phyloP scores from a whole-genome alignment of 2,113 vertebrate species.

The Pica pica region DNA sequence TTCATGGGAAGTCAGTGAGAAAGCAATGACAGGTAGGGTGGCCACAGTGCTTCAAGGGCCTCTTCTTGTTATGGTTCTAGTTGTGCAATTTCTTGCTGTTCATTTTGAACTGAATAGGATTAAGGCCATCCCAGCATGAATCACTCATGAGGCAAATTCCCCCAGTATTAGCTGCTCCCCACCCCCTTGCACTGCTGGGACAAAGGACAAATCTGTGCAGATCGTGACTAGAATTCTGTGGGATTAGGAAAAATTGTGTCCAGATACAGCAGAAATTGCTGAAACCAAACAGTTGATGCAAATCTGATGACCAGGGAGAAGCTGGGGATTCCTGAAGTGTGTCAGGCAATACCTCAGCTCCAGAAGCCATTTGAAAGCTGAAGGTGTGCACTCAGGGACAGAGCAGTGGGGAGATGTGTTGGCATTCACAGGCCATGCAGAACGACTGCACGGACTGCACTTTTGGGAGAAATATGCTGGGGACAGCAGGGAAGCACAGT shows the following conservation, averaged over 20 bases:
- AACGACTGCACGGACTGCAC: constrained; percentile 21
- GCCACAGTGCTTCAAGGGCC: neutral
- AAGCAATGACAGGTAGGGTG: neutral
- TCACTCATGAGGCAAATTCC: neutral
- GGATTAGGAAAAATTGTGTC: neutral
- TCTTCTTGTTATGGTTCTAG: neutral
- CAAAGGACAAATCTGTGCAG: neutral
- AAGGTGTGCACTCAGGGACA: neutral
- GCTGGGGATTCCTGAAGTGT: neutral
- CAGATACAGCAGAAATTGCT: neutral
- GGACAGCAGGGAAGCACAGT: constrained; percentile 6
- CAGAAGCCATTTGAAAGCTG: neutral
- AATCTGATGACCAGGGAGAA: neutral
- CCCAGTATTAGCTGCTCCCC: neutral
- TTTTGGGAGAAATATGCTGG: neutral
- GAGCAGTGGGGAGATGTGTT: neutral
- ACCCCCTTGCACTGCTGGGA: neutral
- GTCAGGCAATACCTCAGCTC: neutral
- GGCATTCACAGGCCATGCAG: constrained; percentile 7
- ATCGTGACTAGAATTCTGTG: neutral
- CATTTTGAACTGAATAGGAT: neutral
- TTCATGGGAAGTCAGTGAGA: neutral
- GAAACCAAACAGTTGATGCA: neutral
- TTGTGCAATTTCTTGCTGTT: neutral
- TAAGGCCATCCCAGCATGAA: neutral